Evolutionary conservation across 2,113 vertebrate genomes (phyloP).

Genomic region (Piprites chloris): DNA sequence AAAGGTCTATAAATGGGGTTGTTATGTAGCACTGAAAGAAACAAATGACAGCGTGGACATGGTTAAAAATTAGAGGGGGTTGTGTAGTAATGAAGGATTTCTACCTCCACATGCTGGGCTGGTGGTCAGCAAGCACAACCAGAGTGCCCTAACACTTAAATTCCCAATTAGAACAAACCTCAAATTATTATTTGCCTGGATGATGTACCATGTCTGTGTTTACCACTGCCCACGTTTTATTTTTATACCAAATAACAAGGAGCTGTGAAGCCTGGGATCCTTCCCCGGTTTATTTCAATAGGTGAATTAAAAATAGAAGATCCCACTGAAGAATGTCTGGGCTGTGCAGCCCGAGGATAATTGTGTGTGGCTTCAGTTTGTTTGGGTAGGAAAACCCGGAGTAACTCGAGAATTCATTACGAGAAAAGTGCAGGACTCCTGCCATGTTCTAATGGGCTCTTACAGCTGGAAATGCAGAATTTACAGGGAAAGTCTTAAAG

Average conservation of each 20-base stretch:
- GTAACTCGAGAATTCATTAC: slow-evolving; percentile 79
- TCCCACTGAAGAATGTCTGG: slow-evolving; percentile 35
- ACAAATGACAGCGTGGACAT: not conserved
- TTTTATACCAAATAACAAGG: slow-evolving; percentile 15
- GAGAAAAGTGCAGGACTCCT: slow-evolving; percentile 71
- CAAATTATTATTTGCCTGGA: not conserved
- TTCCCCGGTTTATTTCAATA: not conserved
- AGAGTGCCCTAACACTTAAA: not conserved
- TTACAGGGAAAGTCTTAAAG: slow-evolving; percentile 71
- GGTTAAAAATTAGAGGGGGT: not conserved
- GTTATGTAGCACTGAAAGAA: not conserved
- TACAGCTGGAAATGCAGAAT: slow-evolving; percentile 66
- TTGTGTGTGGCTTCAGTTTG: slow-evolving; percentile 71
- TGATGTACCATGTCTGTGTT: not conserved
- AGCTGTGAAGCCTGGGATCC: not conserved
- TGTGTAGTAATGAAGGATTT: not conserved
- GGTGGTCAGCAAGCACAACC: not conserved
- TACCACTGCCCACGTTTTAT: not conserved
- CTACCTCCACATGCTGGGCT: not conserved
- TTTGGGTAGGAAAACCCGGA: slow-evolving; percentile 62
- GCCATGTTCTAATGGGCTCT: slow-evolving; percentile 74
- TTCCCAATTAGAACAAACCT: not conserved
- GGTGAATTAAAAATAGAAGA: slow-evolving; percentile 61
- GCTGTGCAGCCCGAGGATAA: not conserved
- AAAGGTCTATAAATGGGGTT: not conserved